These are phyloP conservation scores for Typhlomys cinereus DNA, from an alignment of 2,113 vertebrate species.

Conservation along the genomic window DNA sequence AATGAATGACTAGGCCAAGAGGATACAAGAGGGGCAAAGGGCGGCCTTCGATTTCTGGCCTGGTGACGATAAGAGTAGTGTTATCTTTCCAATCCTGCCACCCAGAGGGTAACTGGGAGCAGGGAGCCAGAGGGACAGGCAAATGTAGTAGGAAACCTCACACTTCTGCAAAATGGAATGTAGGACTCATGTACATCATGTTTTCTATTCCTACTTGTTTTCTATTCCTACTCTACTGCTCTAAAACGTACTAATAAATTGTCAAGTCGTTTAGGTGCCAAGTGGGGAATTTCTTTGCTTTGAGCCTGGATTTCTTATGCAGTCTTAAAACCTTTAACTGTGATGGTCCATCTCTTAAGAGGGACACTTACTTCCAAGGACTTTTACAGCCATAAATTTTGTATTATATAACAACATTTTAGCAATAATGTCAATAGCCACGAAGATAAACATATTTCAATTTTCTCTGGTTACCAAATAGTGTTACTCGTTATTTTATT, in stretches of 20 bases:
- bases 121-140: background rate
- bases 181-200: background rate
- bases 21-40: background rate
- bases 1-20: background rate
- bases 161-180: background rate
- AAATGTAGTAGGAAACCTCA: background rate
- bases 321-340: background rate
- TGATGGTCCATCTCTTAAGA: background rate
- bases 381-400: background rate
- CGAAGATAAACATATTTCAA: constrained; percentile 32
- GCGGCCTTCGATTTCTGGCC: background rate
- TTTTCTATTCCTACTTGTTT: constrained; percentile 7
- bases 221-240: background rate
- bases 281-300: background rate
- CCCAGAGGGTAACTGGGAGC: background rate
- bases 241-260: background rate
- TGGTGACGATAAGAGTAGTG: background rate
- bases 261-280: background rate
- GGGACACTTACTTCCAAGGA: background rate
- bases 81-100: too few species aligned
- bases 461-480: background rate
- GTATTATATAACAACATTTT: constrained; percentile 6
- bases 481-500: background rate
- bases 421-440: constrained; percentile 49
- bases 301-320: background rate